Evolutionary conservation across 30 jellyfish, hydroid and myxozoan species (phyloP), one percentile per base, ranked within the genome.

Genomic region (Phacellophora camtschatica): DNA sequence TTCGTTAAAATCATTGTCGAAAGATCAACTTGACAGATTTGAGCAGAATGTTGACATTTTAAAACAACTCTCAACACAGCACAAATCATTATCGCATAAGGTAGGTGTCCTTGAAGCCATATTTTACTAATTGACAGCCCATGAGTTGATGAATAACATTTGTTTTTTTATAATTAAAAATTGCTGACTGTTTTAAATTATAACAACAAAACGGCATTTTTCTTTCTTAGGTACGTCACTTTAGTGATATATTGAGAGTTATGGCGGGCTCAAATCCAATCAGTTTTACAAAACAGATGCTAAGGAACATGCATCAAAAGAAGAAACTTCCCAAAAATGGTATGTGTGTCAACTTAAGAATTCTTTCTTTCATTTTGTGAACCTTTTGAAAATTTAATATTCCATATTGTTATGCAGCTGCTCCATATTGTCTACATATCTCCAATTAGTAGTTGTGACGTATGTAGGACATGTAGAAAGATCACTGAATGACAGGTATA

Each of bases 181-280:
- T n/a, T n/a, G n/a, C n/a, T n/a, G n/a, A n/a, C n/a, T n/a, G n/a
- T n/a, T n/a, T n/a, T n/a, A n/a, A n/a, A n/a, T n/a, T n/a, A n/a
- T n/a, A n/a, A n/a, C n/a, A n/a, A n/a, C n/a, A n/a, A n/a, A n/a
- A n/a, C n/a, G n/a, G n/a, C n/a, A n/a, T n/a, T 9, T 35, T 35
- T 35, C 5, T 62, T 59, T 19, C n/a, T 7, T 31, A 77, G 90
- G 80, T 54, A 4, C 43, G 35, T 27, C 72, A 63, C 28, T 65
- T 62, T 70, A 71, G 36, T n/a, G 80, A 80, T 32, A 50, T 67
- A 3, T 22, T 65, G 43, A 70, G 83, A 32, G 91, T 80, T 16
- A 64, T 80, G 84, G 91, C 72, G 65, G 91, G 91, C 12, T 71
- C 75, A 8, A 80, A 80, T 49, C 91, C 91, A 28, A 35, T 80